Base-by-base conservation (phyloP, 2,888 invertebrate genomes). In the Parthenolecanium corni region DNA sequence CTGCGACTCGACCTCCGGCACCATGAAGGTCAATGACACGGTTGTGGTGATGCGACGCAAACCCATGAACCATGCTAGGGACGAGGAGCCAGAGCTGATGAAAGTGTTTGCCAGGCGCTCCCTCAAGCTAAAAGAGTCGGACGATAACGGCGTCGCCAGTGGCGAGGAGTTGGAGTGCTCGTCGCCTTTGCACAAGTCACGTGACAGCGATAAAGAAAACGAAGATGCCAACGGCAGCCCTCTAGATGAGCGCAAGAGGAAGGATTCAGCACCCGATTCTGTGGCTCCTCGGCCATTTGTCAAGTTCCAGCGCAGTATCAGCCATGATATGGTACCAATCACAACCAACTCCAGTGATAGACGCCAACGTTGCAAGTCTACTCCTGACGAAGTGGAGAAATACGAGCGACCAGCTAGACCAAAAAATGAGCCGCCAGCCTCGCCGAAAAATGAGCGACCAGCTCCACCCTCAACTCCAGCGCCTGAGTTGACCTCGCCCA, bases 31-130 rank as follows among this genome's bases (percentile, higher is more conserved):
- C n/a, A 61, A 61, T 51, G 61, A 61, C 36, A 49, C 38, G 21
- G 38, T 25, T 23, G 56, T 46, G 14, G 44, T 38, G 47, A 18
- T 62, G 16, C 52, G 62, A 14, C 14, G 51, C 9, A 54, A 54
- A 20, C 46, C 12, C 47, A 4, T 9, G 9, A 44, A 14, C 31
- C 57, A 49, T 51, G 24, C 21, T n/a, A 62, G 24, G 52, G 65
- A 65, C 12, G 66, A 66, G 20, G 63, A 86, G 64, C 86, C 87
- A 0, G 87, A 87, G 73, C 72, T 87, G 9, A 83, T 87, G 81
- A 87, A 87, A 74, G 88, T 88, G 0, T 88, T 88, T 71, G 87
- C 87, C 0, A 76, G 88, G 47, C 75, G 87, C 64, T 88, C 87
- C n/a, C 74, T 88, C 0, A 88, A 88, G 74, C 76, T 86, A n/a